A percentile compares a stretch with the other conserved stretches of the same genome.
These are phyloP conservation scores for Numida meleagris DNA, from an alignment of 2,113 vertebrate species.

Conservation along the genomic window DNA sequence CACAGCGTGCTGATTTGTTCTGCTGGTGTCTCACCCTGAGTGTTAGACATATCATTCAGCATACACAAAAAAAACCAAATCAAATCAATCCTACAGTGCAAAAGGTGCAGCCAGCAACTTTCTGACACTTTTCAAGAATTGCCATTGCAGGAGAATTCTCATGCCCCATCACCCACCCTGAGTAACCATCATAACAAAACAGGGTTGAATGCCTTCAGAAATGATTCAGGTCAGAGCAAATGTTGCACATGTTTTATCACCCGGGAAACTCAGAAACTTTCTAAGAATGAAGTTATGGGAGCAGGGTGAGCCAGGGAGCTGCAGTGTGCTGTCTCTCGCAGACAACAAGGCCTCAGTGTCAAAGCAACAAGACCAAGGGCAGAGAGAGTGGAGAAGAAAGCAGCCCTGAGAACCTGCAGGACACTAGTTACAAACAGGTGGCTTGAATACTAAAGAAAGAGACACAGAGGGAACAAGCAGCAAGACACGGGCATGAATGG, in stretches of 20 bases:
- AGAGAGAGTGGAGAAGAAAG: slow-evolving; percentile 19
- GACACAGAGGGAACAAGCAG: slow-evolving; percentile 25
- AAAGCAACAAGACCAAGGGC: slow-evolving; percentile 74
- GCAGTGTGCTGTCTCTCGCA: slow-evolving; percentile 60
- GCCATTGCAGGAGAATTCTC: slow-evolving; percentile 68
- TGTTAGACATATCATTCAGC: background rate
- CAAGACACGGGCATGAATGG: background rate
- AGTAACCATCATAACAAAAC: slow-evolving; percentile 76
- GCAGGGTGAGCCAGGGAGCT: slow-evolving; percentile 46
- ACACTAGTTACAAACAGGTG: slow-evolving; percentile 61
- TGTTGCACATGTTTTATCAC: slow-evolving; percentile 75
- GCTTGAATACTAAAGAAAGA: slow-evolving; percentile 36
- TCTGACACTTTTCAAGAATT: slow-evolving; percentile 27
- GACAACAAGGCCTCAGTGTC: slow-evolving; percentile 78
- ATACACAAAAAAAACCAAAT: slow-evolving; percentile 26
- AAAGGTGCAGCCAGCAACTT: slow-evolving; percentile 25
- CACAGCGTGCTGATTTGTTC: background rate
- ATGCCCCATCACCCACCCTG: slow-evolving; percentile 71
- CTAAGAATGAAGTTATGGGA: slow-evolving; percentile 78
- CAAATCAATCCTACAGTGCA: background rate
- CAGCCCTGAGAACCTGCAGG: slow-evolving; percentile 17
- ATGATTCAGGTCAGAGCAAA: slow-evolving; percentile 69
- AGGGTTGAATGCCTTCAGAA: slow-evolving; percentile 67
- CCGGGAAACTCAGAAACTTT: slow-evolving; percentile 81
- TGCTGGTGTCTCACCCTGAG: background rate